phyloP scores from a whole-genome alignment of 2,888 invertebrate genomes.

The Monochamus alternatus region DNA sequence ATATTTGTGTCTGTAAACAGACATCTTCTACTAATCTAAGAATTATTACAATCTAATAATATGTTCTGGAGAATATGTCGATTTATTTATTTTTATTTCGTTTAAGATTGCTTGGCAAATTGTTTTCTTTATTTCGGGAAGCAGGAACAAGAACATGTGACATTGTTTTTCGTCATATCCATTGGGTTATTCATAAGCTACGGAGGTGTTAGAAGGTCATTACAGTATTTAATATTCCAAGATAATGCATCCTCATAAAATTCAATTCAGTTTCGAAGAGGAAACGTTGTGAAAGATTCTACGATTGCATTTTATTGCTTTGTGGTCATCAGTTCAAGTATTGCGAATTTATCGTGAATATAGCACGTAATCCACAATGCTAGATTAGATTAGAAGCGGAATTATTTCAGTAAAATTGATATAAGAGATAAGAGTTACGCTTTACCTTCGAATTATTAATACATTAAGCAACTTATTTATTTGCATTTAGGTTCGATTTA shows the following conservation, averaged over 20 bases:
- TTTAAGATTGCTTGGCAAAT: too few species aligned
- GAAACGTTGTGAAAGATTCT: background rate
- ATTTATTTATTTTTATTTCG: too few species aligned
- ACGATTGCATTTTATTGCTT: constrained; percentile 3
- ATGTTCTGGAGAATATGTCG: too few species aligned
- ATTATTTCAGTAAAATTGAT: background rate
- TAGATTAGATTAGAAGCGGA: background rate
- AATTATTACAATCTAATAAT: too few species aligned
- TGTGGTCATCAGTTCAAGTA: background rate
- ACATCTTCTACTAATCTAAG: too few species aligned
- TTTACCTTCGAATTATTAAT: background rate
- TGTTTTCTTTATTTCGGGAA: too few species aligned
- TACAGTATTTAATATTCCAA: constrained; percentile 4
- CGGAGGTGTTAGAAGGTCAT: background rate
- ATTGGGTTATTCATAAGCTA: background rate
- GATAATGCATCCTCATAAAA: constrained; percentile 2
- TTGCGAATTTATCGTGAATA: background rate
- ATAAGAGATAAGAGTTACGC: background rate
- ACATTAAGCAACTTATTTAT: background rate
- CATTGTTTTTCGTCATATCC: background rate
- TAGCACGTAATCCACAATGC: background rate
- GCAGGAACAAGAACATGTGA: background rate
- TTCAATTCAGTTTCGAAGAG: constrained; percentile 5
- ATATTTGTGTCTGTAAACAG: too few species aligned
- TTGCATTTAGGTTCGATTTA: background rate